These are phyloP conservation scores for Fregata magnificens DNA, from an alignment of 2,113 vertebrate species.

Conservation along the genomic window DNA sequence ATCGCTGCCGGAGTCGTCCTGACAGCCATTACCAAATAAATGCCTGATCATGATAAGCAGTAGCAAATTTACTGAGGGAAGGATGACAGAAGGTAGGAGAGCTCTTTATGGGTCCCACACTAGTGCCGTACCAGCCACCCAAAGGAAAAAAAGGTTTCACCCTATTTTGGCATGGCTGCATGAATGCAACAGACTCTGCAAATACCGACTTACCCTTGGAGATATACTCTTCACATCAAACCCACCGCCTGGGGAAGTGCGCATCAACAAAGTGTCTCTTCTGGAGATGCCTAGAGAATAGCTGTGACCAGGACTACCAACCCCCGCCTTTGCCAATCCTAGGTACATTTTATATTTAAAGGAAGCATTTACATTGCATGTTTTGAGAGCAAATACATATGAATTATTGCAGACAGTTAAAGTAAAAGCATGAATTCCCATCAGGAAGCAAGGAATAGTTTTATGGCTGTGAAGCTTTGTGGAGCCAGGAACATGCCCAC, in stretches of 20 bases:
- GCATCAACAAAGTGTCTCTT: background rate
- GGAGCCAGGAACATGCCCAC: background rate
- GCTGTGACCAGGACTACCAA: background rate
- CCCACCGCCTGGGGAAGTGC: accelerated
- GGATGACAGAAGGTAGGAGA: background rate
- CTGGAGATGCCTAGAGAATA: background rate
- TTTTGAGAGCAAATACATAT: background rate
- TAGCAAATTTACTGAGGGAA: background rate
- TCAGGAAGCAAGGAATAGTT: background rate
- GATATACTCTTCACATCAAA: background rate
- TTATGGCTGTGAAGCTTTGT: background rate
- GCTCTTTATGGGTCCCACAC: background rate
- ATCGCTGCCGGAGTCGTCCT: accelerated
- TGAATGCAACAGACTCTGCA: background rate
- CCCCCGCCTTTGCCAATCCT: background rate
- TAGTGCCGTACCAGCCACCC: background rate
- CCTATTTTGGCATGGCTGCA: background rate
- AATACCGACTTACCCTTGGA: background rate
- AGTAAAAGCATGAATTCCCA: background rate
- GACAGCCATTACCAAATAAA: background rate
- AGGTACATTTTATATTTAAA: background rate
- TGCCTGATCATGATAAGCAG: background rate
- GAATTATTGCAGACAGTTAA: background rate
- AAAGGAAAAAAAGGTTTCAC: background rate
- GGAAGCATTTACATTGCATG: background rate